Percentiles rank a stretch among this genome's conserved stretches.
These are phyloP conservation scores for Tangara arthus DNA, from an alignment of 2,797 vertebrate genomes.

Conservation along the genomic window DNA sequence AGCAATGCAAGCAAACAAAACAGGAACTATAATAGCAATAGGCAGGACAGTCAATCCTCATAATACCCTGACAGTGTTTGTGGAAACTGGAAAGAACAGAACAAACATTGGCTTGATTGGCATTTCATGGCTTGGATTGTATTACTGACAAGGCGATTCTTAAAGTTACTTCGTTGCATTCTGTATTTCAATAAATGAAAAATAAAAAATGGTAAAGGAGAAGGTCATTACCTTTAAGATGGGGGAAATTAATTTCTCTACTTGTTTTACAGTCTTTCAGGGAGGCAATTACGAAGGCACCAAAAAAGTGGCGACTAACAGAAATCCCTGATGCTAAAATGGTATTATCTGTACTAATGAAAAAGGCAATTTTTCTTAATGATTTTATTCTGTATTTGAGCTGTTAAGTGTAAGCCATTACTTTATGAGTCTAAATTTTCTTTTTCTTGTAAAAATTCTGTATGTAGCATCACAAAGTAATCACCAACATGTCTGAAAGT, in stretches of 20 bases:
- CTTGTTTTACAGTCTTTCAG: background rate
- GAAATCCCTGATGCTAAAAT: background rate
- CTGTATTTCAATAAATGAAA: background rate
- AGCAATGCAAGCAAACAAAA: slow-evolving; percentile 33
- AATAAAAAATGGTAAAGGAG: background rate
- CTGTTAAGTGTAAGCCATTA: background rate
- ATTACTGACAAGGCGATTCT: background rate
- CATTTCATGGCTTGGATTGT: background rate
- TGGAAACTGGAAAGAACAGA: slow-evolving; percentile 37
- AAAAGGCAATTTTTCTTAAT: background rate
- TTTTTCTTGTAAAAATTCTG: background rate
- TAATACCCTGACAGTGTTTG: background rate
- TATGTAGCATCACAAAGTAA: background rate
- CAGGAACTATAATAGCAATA: slow-evolving; percentile 26
- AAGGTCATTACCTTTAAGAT: background rate
- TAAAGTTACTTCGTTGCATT: background rate
- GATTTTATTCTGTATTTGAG: background rate
- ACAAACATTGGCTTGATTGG: background rate
- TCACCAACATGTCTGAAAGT: background rate
- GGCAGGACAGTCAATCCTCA: slow-evolving; percentile 40
- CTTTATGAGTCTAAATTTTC: background rate
- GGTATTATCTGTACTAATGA: background rate
- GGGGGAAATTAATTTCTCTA: background rate
- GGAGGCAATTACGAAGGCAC: background rate
- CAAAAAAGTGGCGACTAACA: background rate